Base-by-base conservation (phyloP, 2,888 invertebrate genomes). In the Melinaea menophilus region DNA sequence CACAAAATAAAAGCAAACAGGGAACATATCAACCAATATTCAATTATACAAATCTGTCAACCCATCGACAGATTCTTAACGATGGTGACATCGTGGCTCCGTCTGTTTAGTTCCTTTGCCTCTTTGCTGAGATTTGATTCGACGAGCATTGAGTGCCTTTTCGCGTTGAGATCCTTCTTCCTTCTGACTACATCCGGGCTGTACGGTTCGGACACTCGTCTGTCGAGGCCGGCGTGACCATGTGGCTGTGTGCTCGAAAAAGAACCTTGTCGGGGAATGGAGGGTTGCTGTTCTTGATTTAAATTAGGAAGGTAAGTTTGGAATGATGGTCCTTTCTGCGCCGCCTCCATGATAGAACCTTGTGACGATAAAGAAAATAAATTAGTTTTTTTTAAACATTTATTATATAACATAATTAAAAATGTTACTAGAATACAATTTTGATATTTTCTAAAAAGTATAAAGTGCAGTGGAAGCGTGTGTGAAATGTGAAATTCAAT, bases 291-390 rank as follows among this genome's bases (percentile, higher is more conserved):
- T 13, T 88, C 86, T 55, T 78, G 79, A 4, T 73, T 79, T 62
- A 80, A 63, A 66, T 79, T 87, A 4, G 90, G 88, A 5, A 91
- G 76, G 74, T 91, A 91, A 0, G 91, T 90, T 74, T 91, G 91
- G 82, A 91, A 91, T 35, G 91, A 85, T 11, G 91, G 90, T 61
- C 90, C 76, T 72, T 94, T 94, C 75, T 94, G 94, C 11, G 94
- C 92, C 4, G 93, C 94, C 75, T 94, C 94, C 86, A 94, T 94
- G 74, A 94, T 94, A 45, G 94, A 94, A 73, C 92, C 94, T 82
- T 65, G 34, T 54, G 35, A 51, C 56, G 35, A 67, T 69, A 70
- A 70, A 73, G 62, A 65, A 58, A 63, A 58, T 47, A 22, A 35
- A 34, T 56, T 31, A 41, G 12, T 48, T 5, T 41, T 41, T 9